Conservation (phyloP, 2,888 invertebrate genomes). For the Hypercompe scribonia region DNA sequence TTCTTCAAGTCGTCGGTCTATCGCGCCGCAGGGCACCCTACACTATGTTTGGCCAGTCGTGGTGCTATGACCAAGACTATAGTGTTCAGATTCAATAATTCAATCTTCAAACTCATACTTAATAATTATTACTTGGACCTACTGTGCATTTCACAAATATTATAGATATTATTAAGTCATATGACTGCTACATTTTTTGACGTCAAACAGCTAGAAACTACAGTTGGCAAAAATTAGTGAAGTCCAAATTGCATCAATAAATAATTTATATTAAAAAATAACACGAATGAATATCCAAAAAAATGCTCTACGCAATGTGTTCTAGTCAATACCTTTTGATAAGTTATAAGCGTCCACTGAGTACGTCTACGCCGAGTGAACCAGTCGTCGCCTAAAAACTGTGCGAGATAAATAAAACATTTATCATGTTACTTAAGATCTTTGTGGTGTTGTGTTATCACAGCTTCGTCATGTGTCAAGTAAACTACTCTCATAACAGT, state of each 20-base stretch:
- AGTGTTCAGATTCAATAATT: no score
- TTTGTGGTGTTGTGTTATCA: constrained; percentile 29
- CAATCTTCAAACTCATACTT: no score
- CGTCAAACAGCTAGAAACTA: neutral
- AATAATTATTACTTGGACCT: no score
- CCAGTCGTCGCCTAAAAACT: constrained; percentile 31
- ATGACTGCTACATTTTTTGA: neutral
- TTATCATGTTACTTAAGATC: constrained; percentile 35
- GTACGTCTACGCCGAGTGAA: constrained; percentile 24
- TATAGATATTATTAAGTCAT: no score
- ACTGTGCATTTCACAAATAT: no score
- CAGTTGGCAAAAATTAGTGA: neutral
- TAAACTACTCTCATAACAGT: constrained; percentile 23
- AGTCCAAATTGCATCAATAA: neutral
- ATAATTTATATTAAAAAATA: neutral
- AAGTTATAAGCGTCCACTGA: constrained; percentile 39
- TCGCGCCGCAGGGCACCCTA: no score
- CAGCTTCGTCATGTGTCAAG: constrained; percentile 25
- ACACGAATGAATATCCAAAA: neutral
- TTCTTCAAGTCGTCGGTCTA: no score
- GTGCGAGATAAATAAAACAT: constrained; percentile 21
- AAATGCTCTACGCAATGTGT: neutral
- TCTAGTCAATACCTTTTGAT: constrained; percentile 41
- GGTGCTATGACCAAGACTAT: no score
- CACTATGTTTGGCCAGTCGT: no score